Base-by-base conservation (phyloP, 2,113 vertebrate genomes). In the Lamprologus speciosus region DNA sequence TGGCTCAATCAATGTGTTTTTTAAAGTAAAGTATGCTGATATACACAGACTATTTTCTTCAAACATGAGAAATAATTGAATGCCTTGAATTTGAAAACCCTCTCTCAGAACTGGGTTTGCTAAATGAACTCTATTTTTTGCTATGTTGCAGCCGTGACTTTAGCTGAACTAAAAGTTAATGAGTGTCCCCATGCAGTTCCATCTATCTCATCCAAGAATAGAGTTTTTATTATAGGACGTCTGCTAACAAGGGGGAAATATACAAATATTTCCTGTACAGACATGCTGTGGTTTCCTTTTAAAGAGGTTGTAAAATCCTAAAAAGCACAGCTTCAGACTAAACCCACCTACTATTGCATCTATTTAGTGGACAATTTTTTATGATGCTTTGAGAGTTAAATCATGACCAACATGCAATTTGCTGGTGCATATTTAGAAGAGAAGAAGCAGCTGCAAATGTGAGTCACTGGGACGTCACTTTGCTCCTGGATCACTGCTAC, bases 1-100 rank as follows among this genome's bases (percentile, higher is more conserved):
- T 88, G 92, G 91, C 84, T 82, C 90, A 82, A 91, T 93, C 83
- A 90, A 73, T 93, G 89, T 90, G 87, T 89, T 93, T 93, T 91
- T 90, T 84, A 28, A 78, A 73, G 47, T 60, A 40, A 87, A 88
- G 86, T 90, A 80, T 26, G 55, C 14, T 21, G 31, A 88, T 85
- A 88, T 78, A 91, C 81, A 82, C 31, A 85, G 73, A 21, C 88
- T 89, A 91, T 92, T 94, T 94, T 89, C 85, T 93, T 90, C 54
- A 89, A 85, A 89, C 60, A 86, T 85, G 85, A 87, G 58, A 37
- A 68, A 86, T 93, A 94, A 96, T 94, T 95, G 85, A 57, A 85
- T 86, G 53, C 42, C 85, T 84, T 87, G 47, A 82, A 91, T 87
- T 91, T 89, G 84, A 87, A 88, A 91, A 82, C 68, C 82, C 53